Evolutionary conservation across 64 coral and sea anemone species (phyloP).

Genomic region (Platygyra sinensis): DNA sequence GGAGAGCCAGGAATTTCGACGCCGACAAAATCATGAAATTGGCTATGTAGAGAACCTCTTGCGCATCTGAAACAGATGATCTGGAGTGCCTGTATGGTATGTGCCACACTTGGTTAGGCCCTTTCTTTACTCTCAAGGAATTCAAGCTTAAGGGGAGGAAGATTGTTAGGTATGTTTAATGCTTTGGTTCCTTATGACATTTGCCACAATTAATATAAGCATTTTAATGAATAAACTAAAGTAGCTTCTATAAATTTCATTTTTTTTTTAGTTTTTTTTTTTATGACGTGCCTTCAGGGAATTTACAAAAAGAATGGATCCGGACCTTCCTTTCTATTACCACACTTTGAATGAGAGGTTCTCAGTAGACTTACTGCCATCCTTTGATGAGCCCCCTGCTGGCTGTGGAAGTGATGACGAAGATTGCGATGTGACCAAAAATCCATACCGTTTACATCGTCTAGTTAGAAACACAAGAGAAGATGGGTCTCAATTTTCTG

Average conservation of each 20-base stretch:
- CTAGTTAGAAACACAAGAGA: constrained; percentile 10
- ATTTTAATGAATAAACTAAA: too few species aligned
- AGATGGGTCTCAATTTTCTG: constrained; percentile 24
- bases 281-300: too few species aligned
- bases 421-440: too few species aligned
- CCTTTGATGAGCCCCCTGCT: not conserved
- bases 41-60: not conserved
- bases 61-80: not conserved
- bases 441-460: constrained; percentile 13
- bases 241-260: too few species aligned
- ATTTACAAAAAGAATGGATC: constrained; percentile 49
- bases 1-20: not conserved
- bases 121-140: not conserved
- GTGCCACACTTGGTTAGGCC: not conserved
- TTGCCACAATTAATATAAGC: not conserved
- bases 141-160: not conserved
- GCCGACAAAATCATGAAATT: not conserved
- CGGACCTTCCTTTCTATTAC: constrained; percentile 50
- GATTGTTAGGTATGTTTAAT: not conserved
- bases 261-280: too few species aligned
- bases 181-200: not conserved
- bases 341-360: constrained; percentile 39
- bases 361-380: constrained; percentile 6
- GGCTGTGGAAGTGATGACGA: not conserved
- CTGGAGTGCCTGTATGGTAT: not conserved